phyloP scores from a whole-genome alignment of 2,113 vertebrate species.

The Nothocercus nigrocapillus region DNA sequence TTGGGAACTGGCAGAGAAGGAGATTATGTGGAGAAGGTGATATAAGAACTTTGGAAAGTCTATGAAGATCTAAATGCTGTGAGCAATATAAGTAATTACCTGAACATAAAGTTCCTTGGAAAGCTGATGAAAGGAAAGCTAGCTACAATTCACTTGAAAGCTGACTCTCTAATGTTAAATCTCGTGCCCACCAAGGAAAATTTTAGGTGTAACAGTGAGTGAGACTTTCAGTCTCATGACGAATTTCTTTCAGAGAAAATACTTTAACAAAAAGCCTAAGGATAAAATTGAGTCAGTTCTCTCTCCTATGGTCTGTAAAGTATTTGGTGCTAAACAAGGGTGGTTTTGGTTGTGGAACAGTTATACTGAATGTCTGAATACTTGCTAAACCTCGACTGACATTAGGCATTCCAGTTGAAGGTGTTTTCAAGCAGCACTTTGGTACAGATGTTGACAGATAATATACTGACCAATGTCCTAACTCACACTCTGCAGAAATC shows the following conservation, averaged over 20 bases:
- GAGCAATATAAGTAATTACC: not conserved
- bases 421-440: not conserved
- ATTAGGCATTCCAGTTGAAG: not conserved
- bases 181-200: not conserved
- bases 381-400: not conserved
- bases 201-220: not conserved
- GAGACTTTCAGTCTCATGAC: not conserved
- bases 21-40: not conserved
- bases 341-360: not conserved
- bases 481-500: not conserved
- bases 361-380: not conserved
- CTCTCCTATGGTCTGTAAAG: not conserved
- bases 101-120: not conserved
- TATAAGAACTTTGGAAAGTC: not conserved
- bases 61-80: not conserved
- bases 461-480: accelerated
- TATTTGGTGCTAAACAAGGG: not conserved
- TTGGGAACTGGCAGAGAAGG: not conserved
- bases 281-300: not conserved
- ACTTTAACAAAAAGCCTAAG: not conserved
- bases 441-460: not conserved
- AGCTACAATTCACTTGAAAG: not conserved
- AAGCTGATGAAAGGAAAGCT: not conserved
- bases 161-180: not conserved
- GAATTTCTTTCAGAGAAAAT: not conserved